A percentile compares a stretch with the other conserved stretches of the same genome.
Evolutionary conservation across 1,140 invertebrate genomes (phyloP).

Genomic region (Drosophila saltans): DNA sequence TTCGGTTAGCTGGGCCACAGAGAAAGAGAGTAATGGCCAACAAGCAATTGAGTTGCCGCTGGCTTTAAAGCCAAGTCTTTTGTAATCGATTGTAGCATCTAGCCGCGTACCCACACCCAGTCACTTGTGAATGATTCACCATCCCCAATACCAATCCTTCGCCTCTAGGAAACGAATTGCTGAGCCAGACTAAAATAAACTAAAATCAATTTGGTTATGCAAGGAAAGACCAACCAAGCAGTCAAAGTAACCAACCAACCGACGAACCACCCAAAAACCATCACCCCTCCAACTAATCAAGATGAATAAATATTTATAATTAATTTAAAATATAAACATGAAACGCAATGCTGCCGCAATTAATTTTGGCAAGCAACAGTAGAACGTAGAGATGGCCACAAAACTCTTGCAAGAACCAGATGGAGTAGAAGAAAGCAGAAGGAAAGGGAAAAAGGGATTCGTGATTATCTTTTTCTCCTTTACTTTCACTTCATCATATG

Average conservation of each 20-base stretch:
- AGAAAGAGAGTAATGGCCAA: conserved; percentile 54
- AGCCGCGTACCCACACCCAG: not conserved
- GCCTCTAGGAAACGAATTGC: conserved; percentile 17
- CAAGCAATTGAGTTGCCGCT: conserved; percentile 48
- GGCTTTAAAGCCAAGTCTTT: conserved; percentile 68
- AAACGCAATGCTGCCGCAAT: conserved; percentile 58
- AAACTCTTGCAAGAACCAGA: too few relatives aligned
- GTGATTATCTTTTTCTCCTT: conserved; percentile 4
- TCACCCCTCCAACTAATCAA: conserved; percentile 62
- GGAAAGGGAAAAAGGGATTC: not conserved
- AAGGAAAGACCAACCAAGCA: conserved; percentile 7
- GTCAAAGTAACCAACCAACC: not conserved
- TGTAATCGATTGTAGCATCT: conserved; percentile 57
- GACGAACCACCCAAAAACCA: too few relatives aligned
- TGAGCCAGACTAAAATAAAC: conserved; percentile 71
- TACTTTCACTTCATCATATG: conserved; percentile 46
- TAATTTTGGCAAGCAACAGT: conserved; percentile 58
- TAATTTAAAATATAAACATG: conserved; percentile 81
- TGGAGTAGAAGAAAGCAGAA: too few relatives aligned
- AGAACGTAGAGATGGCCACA: not conserved
- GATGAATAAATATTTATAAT: conserved; percentile 82
- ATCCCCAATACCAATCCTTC: not conserved
- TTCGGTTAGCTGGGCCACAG: conserved; percentile 44
- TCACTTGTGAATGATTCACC: not conserved
- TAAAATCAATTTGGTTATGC: conserved; percentile 78